These are phyloP conservation scores for Sebastes iracundus DNA, from an alignment of 2,797 vertebrate species.

Conservation along the genomic window DNA sequence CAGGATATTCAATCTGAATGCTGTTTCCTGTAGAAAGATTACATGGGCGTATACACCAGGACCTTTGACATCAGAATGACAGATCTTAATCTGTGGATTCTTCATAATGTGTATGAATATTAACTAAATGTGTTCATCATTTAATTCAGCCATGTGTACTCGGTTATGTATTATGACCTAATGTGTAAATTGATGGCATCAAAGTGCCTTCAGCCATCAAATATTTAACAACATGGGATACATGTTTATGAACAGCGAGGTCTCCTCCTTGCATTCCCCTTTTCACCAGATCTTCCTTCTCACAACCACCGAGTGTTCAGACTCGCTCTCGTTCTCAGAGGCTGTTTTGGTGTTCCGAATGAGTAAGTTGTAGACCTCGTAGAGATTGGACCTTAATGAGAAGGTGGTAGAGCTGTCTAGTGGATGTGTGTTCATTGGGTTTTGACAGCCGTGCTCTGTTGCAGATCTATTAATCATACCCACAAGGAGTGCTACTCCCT, in stretches of 20 bases:
- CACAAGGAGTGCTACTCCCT: slow-evolving; percentile 84
- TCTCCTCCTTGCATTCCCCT: slow-evolving; percentile 24
- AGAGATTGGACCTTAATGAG: slow-evolving; percentile 79
- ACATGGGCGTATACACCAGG: neutral
- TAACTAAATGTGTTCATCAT: slow-evolving; percentile 50
- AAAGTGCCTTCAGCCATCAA: slow-evolving; percentile 72
- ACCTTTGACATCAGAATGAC: slow-evolving; percentile 37
- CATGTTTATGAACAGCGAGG: slow-evolving; percentile 55
- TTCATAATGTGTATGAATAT: slow-evolving; percentile 35
- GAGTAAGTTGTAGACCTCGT: slow-evolving; percentile 67
- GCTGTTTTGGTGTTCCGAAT: slow-evolving; percentile 69
- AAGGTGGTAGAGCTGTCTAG: slow-evolving; percentile 80
- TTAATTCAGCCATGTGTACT: slow-evolving; percentile 50
- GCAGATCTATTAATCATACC: slow-evolving; percentile 91
- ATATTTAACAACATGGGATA: slow-evolving; percentile 74
- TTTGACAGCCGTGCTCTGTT: slow-evolving; percentile 88
- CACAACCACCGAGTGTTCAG: slow-evolving; percentile 20
- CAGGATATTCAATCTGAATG: neutral
- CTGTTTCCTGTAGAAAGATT: neutral
- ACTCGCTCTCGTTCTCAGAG: slow-evolving; percentile 47
- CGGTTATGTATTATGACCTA: slow-evolving; percentile 56
- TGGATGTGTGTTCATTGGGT: slow-evolving; percentile 86
- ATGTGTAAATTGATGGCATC: slow-evolving; percentile 69
- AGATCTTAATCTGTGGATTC: slow-evolving; percentile 5
- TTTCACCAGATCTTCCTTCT: slow-evolving; percentile 38